Evolutionary conservation across 2,797 vertebrate genomes (phyloP), one percentile per base, ranked within the genome.

Genomic region (Glossophaga mutica): DNA sequence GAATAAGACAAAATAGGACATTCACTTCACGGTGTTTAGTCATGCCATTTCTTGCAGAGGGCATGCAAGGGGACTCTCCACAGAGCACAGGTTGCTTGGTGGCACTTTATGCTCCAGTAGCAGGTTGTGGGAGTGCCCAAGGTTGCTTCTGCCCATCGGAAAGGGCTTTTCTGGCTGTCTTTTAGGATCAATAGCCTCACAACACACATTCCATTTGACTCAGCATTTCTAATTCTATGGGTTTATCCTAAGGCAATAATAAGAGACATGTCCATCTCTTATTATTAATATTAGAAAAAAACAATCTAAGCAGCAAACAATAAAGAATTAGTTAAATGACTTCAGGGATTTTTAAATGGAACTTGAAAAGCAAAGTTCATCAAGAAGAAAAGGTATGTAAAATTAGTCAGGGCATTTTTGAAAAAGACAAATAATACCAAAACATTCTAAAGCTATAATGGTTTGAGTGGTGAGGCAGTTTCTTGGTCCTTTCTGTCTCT

Each of bases 1-100:
- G 16, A 34, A 73, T 65, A 65, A 65, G 29, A 44, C 52, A 82
- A 82, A 62, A 52, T 21, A 44, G 50, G 50, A 59, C 73, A 73
- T 29, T 50, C 44, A 37, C 26, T 22, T 62, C 29, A 34, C 73
- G 55, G 5, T 12, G 37, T 34, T 62, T 19, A 16, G 34, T 50
- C 19, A 62, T 32, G 22, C 50, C 77, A 29, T 42, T 9, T 12
- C 26, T 0, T 12, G 12, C 16, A 18, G 16, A 67, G 39, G 65
- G 34, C 57, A 12, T 26, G 57, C 57, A 12, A 59, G 24, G 21
- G 10, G 15, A 21, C 24, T 50, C 42, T 42, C 15, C 8, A 1
- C 0, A 3, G 21, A 44, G 34, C 22, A 2, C 5, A 15, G 29
- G 1, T 0, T 26, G n/a, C 42, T 32, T 42, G 52, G 2, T n/a